Base-by-base conservation (phyloP, 2,888 invertebrate species). In the Epirrhoe alternata region DNA sequence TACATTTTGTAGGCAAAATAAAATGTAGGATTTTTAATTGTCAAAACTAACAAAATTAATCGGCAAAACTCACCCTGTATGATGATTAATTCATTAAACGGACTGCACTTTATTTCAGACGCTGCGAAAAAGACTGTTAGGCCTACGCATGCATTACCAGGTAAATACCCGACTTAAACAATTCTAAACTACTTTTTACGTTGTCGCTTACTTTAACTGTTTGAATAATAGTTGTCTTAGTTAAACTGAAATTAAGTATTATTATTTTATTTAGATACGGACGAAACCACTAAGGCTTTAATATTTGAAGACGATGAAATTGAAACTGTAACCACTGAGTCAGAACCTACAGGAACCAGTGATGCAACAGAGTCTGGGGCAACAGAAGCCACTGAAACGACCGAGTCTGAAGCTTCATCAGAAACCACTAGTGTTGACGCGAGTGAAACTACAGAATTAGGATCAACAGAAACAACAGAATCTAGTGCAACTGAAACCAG, bases 401-500 rank as follows among this genome's bases (percentile, higher is more conserved):
- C 1, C 35, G 12, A 8, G 16, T 35, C 38, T 54, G 54, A 38
- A 5, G 49, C 58, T 0, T 71, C 73, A 12, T 24, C 24, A 24
- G 24, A 24, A 24, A 24, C 24, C 24, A 24, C 24, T 24, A 24
- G 24, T 24, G 24, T 24, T 24, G 24, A 24, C 24, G 24, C 24
- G 24, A 24, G 24, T 24, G 68, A 54, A 8, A 67, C 64, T 30
- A 51, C 68, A 12, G 68, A 63, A 24, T 62, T 70, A 58, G 64
- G 42, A n/a, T 66, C 73, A 8, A 62, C 68, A 42, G 62, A 70
- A 53, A 53, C 72, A 5, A 65, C 73, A 6, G 53, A 35, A n/a
- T 61, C 62, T 35, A 50, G 67, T 30, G 69, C 61, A 30, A 64
- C 71, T 58, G 66, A 31, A 14, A 63, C 71, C 12, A 62, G 68